Conservation (phyloP, 1,140 invertebrate species). For the Pentalonia nigronervosa region DNA sequence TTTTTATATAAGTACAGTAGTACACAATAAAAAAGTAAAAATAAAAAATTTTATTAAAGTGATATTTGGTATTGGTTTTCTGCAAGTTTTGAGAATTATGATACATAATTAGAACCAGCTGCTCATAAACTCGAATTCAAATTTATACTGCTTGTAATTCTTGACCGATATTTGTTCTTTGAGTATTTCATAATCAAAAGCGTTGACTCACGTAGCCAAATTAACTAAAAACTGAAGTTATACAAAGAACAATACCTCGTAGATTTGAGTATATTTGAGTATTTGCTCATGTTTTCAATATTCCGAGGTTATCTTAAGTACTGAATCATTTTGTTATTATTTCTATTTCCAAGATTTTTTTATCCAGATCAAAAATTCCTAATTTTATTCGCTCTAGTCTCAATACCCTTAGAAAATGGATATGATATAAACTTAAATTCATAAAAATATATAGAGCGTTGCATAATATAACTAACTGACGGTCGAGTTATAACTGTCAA, state of each 20-base stretch:
- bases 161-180: conserved; percentile 19
- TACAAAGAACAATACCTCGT: background rate
- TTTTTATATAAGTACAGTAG: too few relatives aligned
- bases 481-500: too few relatives aligned
- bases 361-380: too few relatives aligned
- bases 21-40: too few relatives aligned
- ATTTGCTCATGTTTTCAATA: background rate
- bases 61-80: background rate
- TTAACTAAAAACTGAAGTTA: conserved; percentile 1
- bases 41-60: background rate
- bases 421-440: too few relatives aligned
- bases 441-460: too few relatives aligned
- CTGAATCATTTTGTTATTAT: background rate
- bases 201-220: background rate
- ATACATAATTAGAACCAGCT: conserved; percentile 9
- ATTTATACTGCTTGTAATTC: conserved; percentile 5
- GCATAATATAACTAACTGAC: too few relatives aligned
- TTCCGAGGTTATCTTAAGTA: background rate
- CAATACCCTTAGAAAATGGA: too few relatives aligned
- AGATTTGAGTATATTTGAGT: conserved; percentile 12
- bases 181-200: background rate
- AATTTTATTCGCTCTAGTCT: too few relatives aligned
- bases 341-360: too few relatives aligned
- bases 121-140: background rate
- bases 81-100: conserved; percentile 1